These are phyloP conservation scores for Falcaria lacertinaria DNA, from an alignment of 2,888 invertebrate species.

Conservation along the genomic window DNA sequence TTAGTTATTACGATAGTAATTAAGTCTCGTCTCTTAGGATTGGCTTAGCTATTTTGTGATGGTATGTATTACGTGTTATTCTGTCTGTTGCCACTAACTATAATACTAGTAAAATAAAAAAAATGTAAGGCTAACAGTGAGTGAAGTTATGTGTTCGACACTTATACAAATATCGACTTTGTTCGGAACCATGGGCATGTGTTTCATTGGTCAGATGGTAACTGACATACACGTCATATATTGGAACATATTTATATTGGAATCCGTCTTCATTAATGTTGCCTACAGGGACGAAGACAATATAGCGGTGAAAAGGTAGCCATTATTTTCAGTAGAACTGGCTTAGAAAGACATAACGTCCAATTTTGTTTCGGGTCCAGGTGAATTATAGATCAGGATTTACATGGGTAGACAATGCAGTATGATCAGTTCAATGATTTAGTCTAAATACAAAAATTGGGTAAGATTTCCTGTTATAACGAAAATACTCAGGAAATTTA, in stretches of 20 bases:
- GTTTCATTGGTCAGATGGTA: no score
- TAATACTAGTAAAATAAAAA: slow-evolving; percentile 1
- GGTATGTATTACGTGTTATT: slow-evolving; percentile 12
- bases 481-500: no score
- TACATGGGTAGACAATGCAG: slow-evolving; percentile 17
- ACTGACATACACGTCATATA: no score
- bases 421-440: slow-evolving; percentile 9
- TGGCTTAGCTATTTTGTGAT: slow-evolving; percentile 21
- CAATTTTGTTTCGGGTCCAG: slow-evolving; percentile 23
- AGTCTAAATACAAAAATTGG: no score
- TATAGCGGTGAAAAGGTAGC: slow-evolving; percentile 43
- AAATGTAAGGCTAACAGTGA: neutral
- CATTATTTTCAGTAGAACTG: neutral
- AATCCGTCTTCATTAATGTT: slow-evolving; percentile 51
- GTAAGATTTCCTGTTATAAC: no score
- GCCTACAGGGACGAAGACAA: slow-evolving; percentile 75
- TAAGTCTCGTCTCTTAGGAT: slow-evolving; percentile 22
- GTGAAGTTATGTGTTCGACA: neutral
- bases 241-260: slow-evolving; percentile 2
- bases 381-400: slow-evolving; percentile 17
- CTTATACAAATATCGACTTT: no score
- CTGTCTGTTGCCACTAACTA: slow-evolving; percentile 18
- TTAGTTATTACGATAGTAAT: slow-evolving; percentile 22
- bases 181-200: no score
- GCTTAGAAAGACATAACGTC: slow-evolving; percentile 15